Conservation (phyloP, 1,140 invertebrate genomes). For the Brachionus calyciflorus region DNA sequence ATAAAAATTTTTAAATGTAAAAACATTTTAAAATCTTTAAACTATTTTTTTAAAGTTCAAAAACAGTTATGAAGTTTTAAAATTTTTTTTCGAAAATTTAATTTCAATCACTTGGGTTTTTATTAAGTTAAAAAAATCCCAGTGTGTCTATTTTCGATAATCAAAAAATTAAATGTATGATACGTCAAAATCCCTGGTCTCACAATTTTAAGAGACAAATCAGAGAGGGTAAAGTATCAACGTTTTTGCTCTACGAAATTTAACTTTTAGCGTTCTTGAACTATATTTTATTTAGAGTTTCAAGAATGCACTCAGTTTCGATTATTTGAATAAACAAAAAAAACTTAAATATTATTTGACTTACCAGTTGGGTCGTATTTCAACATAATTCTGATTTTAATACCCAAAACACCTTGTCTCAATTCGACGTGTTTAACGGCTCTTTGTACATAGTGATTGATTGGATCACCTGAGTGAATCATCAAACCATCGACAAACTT, state of each 20-base stretch:
- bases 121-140: neutral
- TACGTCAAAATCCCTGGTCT: slow-evolving; percentile 1
- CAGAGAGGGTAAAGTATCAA: slow-evolving; percentile 11
- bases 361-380: slow-evolving; percentile 87
- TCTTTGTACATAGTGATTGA: slow-evolving; percentile 94
- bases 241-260: slow-evolving; percentile 1
- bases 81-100: slow-evolving; percentile 19
- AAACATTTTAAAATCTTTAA: slow-evolving; percentile 37
- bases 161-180: neutral
- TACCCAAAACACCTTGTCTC: slow-evolving; percentile 81
- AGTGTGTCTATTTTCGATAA: slow-evolving; percentile 16
- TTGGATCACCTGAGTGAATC: slow-evolving; percentile 99
- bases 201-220: neutral
- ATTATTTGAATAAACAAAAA: neutral
- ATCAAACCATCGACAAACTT: slow-evolving; percentile 99
- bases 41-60: neutral
- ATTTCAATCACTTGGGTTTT: neutral
- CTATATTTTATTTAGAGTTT: neutral
- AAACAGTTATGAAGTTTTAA: slow-evolving; percentile 34
- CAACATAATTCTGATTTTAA: slow-evolving; percentile 99
- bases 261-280: neutral
- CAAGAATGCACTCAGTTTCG: slow-evolving; percentile 41
- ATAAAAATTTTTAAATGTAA: neutral
- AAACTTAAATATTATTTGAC: neutral
- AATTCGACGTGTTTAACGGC: slow-evolving; percentile 95